Evolutionary conservation across 2,797 vertebrate species (phyloP).

Genomic region (Serranus cabrilla): DNA sequence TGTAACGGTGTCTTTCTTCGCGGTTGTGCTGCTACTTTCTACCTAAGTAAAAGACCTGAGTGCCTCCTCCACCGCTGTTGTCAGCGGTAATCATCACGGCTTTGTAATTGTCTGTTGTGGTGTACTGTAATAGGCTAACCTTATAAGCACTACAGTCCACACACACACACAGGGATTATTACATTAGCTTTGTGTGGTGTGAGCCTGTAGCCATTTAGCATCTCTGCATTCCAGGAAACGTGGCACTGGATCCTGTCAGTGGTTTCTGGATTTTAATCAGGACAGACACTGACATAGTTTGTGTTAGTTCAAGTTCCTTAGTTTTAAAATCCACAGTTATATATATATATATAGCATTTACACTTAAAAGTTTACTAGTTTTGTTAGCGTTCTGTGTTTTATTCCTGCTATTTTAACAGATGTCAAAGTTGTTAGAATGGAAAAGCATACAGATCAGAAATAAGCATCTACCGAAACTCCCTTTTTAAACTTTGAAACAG

Average conservation of each 20-base stretch:
- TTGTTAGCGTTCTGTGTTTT: conserved; percentile 9
- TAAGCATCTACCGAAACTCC: conserved; percentile 20
- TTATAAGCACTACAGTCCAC: conserved; percentile 28
- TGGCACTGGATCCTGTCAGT: conserved; percentile 24
- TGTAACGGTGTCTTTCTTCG: background rate
- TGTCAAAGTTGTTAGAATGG: conserved; percentile 15
- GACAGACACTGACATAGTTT: background rate
- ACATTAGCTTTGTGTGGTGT: conserved; percentile 32
- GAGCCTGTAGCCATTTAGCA: conserved; percentile 37
- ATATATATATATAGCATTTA: background rate
- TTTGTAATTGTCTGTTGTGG: conserved; percentile 49
- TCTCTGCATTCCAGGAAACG: conserved; percentile 48
- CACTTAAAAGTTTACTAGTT: background rate
- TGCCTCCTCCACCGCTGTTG: background rate
- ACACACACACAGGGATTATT: conserved; percentile 48
- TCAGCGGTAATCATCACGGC: conserved; percentile 32
- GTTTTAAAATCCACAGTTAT: background rate
- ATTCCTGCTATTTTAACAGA: conserved; percentile 30
- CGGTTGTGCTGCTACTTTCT: background rate
- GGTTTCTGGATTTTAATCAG: conserved; percentile 28
- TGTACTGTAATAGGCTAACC: conserved; percentile 55
- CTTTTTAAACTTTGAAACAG: conserved; percentile 37
- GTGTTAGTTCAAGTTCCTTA: conserved; percentile 7
- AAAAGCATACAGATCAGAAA: conserved; percentile 32
- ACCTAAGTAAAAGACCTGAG: background rate